Conservation (phyloP, 2,797 vertebrate species). For the Gymnopithys bicolor region DNA sequence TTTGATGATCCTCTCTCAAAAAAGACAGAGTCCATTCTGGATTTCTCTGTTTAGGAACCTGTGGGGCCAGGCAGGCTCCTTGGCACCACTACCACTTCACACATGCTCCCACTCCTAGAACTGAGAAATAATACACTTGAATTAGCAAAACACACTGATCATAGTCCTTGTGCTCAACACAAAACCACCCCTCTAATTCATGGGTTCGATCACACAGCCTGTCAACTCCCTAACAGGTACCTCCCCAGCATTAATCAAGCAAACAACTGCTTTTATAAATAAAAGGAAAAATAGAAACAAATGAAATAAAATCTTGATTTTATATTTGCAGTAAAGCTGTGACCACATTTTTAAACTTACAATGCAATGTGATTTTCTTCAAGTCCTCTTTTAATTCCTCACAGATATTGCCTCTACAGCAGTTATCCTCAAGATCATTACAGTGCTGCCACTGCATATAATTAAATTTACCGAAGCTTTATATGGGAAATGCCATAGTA, state of each 20-base stretch:
- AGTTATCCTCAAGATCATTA: slow-evolving; percentile 37
- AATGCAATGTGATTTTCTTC: background rate
- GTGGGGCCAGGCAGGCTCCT: background rate
- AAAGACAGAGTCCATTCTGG: background rate
- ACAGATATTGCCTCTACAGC: background rate
- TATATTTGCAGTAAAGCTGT: background rate
- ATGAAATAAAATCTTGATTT: background rate
- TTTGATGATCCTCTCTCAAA: background rate
- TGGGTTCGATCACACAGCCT: background rate
- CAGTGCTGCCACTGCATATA: background rate
- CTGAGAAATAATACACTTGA: background rate
- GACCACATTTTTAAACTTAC: background rate
- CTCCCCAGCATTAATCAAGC: background rate
- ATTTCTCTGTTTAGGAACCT: background rate
- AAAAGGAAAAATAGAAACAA: background rate
- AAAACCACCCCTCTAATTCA: background rate
- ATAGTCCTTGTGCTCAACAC: background rate
- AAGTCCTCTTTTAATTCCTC: slow-evolving; percentile 3
- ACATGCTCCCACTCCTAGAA: background rate
- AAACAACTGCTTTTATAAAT: background rate
- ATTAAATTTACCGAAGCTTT: slow-evolving; percentile 32
- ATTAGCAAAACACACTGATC: background rate
- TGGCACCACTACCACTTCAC: background rate
- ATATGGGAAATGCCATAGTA: slow-evolving; percentile 10
- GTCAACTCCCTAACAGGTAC: background rate